These are phyloP conservation scores for Nemopilema nomurai DNA, from an alignment of 30 jellyfish, hydroid and myxozoan species.

Conservation along the genomic window DNA sequence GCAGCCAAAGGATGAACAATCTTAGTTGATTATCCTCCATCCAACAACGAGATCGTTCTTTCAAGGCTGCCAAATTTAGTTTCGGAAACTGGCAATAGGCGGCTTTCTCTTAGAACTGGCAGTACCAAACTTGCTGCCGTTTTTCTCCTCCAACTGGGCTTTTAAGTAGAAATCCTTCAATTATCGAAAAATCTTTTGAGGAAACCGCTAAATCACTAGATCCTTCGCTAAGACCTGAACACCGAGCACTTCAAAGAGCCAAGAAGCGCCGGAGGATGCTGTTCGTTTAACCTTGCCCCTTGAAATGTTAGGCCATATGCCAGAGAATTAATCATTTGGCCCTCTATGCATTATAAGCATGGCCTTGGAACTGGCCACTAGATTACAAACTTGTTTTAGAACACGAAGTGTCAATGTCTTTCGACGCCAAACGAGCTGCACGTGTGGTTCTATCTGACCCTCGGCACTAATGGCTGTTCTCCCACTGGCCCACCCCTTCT, in stretches of 20 bases:
- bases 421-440: too few species aligned
- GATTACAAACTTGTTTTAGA: too few species aligned
- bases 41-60: neutral
- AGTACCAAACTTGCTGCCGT: neutral
- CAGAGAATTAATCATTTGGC: neutral
- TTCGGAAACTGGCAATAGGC: neutral
- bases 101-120: neutral
- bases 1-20: too few species aligned
- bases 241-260: neutral
- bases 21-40: too few species aligned
- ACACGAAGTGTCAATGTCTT: too few species aligned
- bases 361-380: neutral
- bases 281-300: neutral
- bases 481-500: too few species aligned
- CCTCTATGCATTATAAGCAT: neutral
- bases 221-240: neutral
- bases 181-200: neutral
- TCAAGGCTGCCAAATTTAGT: neutral
- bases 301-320: neutral
- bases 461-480: too few species aligned
- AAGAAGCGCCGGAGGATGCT: neutral
- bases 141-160: neutral
- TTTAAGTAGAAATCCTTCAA: neutral
- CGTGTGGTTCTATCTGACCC: too few species aligned
- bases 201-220: neutral